Base-by-base conservation (phyloP, 2,797 vertebrate species). In the Hoplostethus atlanticus region DNA sequence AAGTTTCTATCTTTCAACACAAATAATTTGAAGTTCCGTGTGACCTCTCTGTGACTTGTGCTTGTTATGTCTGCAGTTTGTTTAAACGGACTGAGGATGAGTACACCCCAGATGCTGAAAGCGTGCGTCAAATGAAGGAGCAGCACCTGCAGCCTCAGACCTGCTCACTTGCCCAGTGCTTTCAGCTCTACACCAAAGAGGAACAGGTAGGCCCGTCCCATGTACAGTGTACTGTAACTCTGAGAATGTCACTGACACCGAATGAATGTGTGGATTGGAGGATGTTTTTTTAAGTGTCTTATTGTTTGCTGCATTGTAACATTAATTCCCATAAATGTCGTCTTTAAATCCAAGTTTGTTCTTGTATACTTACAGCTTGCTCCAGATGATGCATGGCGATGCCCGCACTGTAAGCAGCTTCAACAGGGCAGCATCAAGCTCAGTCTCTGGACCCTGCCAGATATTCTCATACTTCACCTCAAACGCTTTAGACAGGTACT, bases 171-270 rank as follows among this genome's bases (percentile, higher is more conserved):
- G 95, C 98, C 71, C 98, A 99, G 92, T 99, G 98, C 92, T 99
- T 99, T 93, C 98, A 99, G 81, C 96, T 99, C 68, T 99, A 99
- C 95, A 99, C 98, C 96, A 99, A 99, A 97, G 98, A 99, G 94
- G 98, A 99, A 51, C 97, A 98, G 97, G 98, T 98, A 84, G 0
- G 57, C n/a, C 5, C 44, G 15, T 46, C 44, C 44, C 15, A 13
- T 46, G 3, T 15, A 13, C 15, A 13, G 15, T 46, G 13, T 15
- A 13, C 44, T 44, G 42, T 12, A 42, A 10, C 9, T 42, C 40
- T 42, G 8, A 42, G 40, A 10, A 12, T 42, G 40, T 40, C 4
- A 46, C 17, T 40, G 30, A 50, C 21, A 30, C 3, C 16, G 38
- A 12, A 31, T 1, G 34, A 15, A 15, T 46, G 3, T 5, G 44